phyloP scores from a whole-genome alignment of 2,888 invertebrate species.

The Trypoxylon attenuatum region DNA sequence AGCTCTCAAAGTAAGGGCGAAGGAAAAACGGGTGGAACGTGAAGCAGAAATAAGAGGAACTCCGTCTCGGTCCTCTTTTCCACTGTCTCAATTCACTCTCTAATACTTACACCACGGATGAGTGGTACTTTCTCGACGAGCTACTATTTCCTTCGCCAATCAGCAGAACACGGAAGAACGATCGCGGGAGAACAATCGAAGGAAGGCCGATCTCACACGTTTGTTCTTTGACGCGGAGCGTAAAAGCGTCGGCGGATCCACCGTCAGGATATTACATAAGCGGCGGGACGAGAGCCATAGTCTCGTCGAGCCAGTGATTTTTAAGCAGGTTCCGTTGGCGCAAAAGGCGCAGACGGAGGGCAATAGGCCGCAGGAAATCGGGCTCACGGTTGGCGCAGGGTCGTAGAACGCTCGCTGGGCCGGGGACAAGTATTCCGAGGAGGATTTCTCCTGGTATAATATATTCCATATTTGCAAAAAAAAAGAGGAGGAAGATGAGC shows the following conservation, averaged over 20 bases:
- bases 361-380: too few species aligned
- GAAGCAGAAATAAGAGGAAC: conserved; percentile 44
- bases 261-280: conserved; percentile 42
- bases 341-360: too few species aligned
- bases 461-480: conserved; percentile 33
- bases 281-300: conserved; percentile 16
- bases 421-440: background rate
- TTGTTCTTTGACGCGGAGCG: conserved; percentile 36
- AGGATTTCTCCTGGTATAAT: background rate
- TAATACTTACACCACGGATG: too few species aligned
- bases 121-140: too few species aligned
- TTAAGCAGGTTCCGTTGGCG: too few species aligned
- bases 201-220: conserved; percentile 54
- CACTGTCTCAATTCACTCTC: too few species aligned
- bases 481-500: background rate
- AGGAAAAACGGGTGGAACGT: conserved; percentile 16
- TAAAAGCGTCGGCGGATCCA: conserved; percentile 17
- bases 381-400: too few species aligned
- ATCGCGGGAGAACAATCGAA: conserved; percentile 57
- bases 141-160: too few species aligned
- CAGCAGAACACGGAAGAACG: conserved; percentile 14
- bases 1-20: too few species aligned
- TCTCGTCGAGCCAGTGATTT: too few species aligned
- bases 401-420: too few species aligned
- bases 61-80: background rate